These are phyloP conservation scores for Ranitomeya variabilis DNA, from an alignment of 2,113 vertebrate species.

Conservation along the genomic window DNA sequence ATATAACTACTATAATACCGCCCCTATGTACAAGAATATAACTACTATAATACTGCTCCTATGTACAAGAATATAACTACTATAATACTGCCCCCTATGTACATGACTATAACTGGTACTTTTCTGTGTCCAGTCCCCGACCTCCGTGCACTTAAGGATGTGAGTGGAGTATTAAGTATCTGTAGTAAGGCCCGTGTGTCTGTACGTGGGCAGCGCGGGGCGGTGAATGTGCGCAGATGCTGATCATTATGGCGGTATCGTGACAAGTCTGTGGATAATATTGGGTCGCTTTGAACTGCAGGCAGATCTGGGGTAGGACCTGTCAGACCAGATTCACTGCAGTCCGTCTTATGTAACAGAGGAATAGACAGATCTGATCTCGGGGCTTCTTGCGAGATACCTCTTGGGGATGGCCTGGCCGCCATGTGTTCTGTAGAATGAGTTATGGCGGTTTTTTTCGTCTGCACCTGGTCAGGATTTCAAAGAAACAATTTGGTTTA, in stretches of 20 bases:
- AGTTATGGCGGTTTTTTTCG: neutral
- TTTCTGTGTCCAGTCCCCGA: too few relatives aligned
- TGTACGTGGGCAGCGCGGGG: neutral
- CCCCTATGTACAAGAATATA: neutral
- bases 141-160: too few relatives aligned
- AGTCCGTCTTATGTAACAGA: constrained; percentile 14
- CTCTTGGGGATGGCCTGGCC: neutral
- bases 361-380: neutral
- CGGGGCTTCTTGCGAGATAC: neutral
- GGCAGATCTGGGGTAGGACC: constrained; percentile 12
- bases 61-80: neutral
- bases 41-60: neutral
- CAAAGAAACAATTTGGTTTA: neutral
- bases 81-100: neutral
- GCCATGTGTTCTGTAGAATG: neutral
- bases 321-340: constrained; percentile 10
- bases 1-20: neutral
- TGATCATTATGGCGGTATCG: neutral
- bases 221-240: constrained; percentile 1
- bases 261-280: neutral
- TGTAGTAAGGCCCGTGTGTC: too few relatives aligned
- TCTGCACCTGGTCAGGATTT: neutral
- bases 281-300: neutral
- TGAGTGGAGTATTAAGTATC: too few relatives aligned
- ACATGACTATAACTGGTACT: neutral